Evolutionary conservation across 1,140 invertebrate species (phyloP).

Genomic region (Scaptomyza pallida): DNA sequence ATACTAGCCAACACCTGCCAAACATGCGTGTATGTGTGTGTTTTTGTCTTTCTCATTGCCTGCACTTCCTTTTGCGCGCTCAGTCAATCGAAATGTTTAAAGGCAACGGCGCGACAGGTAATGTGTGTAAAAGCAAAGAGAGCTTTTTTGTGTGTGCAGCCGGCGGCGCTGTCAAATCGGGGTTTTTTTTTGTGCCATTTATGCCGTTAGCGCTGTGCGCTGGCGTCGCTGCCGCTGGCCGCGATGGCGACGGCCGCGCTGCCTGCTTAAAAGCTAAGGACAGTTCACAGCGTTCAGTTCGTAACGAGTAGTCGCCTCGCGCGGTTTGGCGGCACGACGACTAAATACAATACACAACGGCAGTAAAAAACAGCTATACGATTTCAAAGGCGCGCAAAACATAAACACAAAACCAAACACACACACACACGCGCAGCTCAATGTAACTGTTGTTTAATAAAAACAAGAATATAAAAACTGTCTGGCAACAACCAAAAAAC

Average conservation of each 20-base stretch:
- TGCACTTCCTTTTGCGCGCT: slow-evolving; percentile 34
- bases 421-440: slow-evolving; percentile 6
- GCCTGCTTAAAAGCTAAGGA: slow-evolving; percentile 77
- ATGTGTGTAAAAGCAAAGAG: slow-evolving; percentile 8
- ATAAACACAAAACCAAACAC: slow-evolving; percentile 13
- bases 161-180: slow-evolving; percentile 22
- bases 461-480: slow-evolving; percentile 22
- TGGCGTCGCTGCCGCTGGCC: slow-evolving; percentile 46
- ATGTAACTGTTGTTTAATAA: slow-evolving; percentile 43
- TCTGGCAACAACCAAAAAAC: slow-evolving; percentile 9
- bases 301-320: slow-evolving; percentile 68
- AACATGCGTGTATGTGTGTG: slow-evolving; percentile 20
- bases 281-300: slow-evolving; percentile 70
- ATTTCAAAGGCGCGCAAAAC: not conserved
- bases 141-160: slow-evolving; percentile 45
- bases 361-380: slow-evolving; percentile 2
- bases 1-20: too few relatives aligned
- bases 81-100: not conserved
- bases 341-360: not conserved
- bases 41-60: not conserved
- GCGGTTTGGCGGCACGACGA: slow-evolving; percentile 52
- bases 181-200: too few relatives aligned
- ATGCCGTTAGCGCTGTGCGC: slow-evolving; percentile 32
- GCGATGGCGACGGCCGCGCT: not conserved
- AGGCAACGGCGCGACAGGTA: slow-evolving; percentile 2